Evolutionary conservation across 2,888 invertebrate genomes (phyloP), one percentile per base, ranked within the genome.

Genomic region (Scaptomyza reducta): DNA sequence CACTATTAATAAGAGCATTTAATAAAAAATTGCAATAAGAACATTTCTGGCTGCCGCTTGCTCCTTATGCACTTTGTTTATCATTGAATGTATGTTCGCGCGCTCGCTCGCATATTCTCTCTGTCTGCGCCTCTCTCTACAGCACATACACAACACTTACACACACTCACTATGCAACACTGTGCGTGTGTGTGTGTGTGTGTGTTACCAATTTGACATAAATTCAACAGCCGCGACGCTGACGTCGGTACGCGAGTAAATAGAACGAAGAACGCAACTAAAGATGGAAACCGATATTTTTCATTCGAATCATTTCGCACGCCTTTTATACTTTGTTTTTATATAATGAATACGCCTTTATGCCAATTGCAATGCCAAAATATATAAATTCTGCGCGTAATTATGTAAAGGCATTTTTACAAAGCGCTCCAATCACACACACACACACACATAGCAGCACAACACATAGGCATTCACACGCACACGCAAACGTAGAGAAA

Each of bases 151-250:
- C 22, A 4, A 22, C n/a, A 45, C 55, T 56, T 60, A 68, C 55
- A 72, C 57, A 74, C 69, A 50, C 70, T 61, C 65, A 77, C 74
- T 54, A 64, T 76, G 81, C 83, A 87, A 74, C 77, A 70, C 70
- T 61, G 57, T 63, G 49, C 63, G 57, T 64, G 82, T 77, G 82
- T 77, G 54, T 65, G 46, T 66, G 57, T 76, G 82, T 79, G 83
- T 86, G 66, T 79, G 88, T 84, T 84, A 84, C 84, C 84, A 88
- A 86, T 87, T 89, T 90, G 90, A 90, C 90, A 90, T 88, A 90
- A 90, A 90, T 90, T 85, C 90, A 90, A 90, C 89, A 90, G 90
- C 90, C 91, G 90, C 90, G 83, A 80, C 82, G 84, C 85, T 89
- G 74, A 81, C 84, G 80, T 82, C 84, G 69, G 74, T 71, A 53